Evolutionary conservation across 2,113 vertebrate species (phyloP).

Genomic region (Pao palembangensis): DNA sequence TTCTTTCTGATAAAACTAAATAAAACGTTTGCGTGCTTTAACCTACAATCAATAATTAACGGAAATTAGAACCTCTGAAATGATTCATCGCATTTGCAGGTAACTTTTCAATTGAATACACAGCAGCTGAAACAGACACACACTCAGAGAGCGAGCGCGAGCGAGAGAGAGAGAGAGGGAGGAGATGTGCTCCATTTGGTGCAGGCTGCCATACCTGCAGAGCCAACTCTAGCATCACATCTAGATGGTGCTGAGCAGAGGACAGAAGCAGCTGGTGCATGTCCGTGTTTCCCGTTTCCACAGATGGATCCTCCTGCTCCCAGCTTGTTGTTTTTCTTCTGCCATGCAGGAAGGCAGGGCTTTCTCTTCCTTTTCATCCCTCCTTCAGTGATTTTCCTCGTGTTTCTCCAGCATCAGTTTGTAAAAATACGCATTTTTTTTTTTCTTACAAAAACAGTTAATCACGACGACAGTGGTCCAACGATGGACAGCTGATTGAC

Average conservation of each 20-base stretch:
- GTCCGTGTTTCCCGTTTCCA: slow-evolving; percentile 2
- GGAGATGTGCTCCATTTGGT: slow-evolving; percentile 45
- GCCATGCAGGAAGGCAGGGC: not conserved
- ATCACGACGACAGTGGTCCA: no score
- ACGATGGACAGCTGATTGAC: no score
- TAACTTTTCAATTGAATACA: slow-evolving; percentile 6
- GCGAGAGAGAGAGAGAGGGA: slow-evolving; percentile 14
- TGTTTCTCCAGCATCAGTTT: not conserved
- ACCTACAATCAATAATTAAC: no score
- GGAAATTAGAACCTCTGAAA: no score
- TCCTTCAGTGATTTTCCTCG: not conserved
- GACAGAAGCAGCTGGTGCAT: not conserved
- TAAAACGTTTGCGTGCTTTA: no score
- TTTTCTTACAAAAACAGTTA: no score
- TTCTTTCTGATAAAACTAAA: no score
- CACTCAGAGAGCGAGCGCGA: not conserved
- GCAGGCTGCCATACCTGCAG: slow-evolving; percentile 28
- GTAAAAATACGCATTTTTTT: no score
- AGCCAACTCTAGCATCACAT: slow-evolving; percentile 32
- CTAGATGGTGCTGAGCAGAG: slow-evolving; percentile 25
- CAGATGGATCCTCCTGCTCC: not conserved
- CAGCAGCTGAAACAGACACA: not conserved
- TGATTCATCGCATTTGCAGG: not conserved
- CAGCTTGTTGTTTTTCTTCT: not conserved
- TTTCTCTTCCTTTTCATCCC: not conserved